Conservation (phyloP, 1,140 invertebrate species). For the Liolophura sinensis region DNA sequence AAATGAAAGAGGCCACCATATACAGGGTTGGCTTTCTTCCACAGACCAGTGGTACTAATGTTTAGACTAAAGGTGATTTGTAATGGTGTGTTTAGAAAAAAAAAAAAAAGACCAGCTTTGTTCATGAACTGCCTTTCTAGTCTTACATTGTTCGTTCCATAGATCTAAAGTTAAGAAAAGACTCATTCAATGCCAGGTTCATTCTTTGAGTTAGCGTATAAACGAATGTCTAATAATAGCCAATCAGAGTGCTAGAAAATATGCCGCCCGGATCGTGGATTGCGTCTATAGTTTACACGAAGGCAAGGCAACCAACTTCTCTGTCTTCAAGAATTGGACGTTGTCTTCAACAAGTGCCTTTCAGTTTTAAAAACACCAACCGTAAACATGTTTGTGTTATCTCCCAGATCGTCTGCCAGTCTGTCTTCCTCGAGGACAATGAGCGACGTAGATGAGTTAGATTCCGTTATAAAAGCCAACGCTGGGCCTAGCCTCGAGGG, state of each 20-base stretch:
- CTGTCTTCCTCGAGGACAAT: conserved; percentile 5
- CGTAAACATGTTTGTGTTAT: conserved; percentile 1
- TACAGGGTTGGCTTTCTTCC: too few species aligned
- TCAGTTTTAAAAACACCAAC: conserved; percentile 10
- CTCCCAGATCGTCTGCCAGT: conserved; percentile 1
- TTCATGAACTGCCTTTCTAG: too few species aligned
- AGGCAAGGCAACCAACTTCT: conserved; percentile 21
- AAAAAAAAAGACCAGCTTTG: too few species aligned
- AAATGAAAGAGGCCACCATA: too few species aligned
- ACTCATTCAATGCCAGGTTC: too few species aligned
- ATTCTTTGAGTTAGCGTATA: too few species aligned
- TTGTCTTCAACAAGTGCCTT: background rate
- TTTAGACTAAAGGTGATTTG: too few species aligned
- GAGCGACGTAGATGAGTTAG: conserved; percentile 9
- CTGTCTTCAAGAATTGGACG: conserved; percentile 5
- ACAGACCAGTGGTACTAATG: too few species aligned
- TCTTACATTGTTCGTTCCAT: too few species aligned
- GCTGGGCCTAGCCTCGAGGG: conserved; percentile 37
- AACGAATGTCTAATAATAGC: too few species aligned
- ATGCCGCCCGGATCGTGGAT: background rate
- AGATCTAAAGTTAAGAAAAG: too few species aligned
- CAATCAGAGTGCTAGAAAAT: background rate
- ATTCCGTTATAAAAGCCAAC: conserved; percentile 9
- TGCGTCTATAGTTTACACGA: conserved; percentile 21
- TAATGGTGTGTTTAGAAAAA: too few species aligned